Conservation (phyloP, 2,113 vertebrate species). For the Oenanthe oenanthe region DNA sequence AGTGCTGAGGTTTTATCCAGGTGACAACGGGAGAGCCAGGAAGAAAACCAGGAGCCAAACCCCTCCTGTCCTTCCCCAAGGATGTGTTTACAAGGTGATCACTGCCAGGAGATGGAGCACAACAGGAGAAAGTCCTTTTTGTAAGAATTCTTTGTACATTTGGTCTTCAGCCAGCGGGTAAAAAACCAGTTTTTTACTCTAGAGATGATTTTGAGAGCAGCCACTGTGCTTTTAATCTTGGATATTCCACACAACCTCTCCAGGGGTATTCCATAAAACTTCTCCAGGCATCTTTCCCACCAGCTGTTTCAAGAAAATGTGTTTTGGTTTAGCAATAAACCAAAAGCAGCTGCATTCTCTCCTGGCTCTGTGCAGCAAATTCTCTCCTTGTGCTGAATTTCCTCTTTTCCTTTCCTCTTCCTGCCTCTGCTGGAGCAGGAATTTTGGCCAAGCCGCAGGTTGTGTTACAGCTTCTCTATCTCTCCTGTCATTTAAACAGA, state of each 20-base stretch:
- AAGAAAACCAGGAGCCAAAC: background rate
- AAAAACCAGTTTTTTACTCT: background rate
- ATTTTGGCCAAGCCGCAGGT: accelerated
- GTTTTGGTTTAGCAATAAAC: background rate
- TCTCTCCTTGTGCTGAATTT: accelerated
- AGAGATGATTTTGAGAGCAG: background rate
- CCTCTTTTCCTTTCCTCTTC: background rate
- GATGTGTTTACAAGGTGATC: background rate
- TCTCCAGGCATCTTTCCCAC: background rate
- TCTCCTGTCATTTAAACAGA: background rate
- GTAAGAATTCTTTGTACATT: background rate
- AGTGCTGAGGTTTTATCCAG: background rate
- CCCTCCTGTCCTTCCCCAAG: background rate
- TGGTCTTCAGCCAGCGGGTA: accelerated
- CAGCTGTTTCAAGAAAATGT: accelerated
- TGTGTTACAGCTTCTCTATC: background rate
- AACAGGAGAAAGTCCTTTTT: background rate
- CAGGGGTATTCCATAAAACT: background rate
- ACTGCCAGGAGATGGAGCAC: background rate
- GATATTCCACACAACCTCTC: no score
- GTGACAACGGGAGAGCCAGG: background rate
- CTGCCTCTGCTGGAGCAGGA: background rate
- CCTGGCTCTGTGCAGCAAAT: background rate
- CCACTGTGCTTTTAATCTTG: background rate
- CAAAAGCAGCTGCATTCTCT: accelerated